phyloP scores from a whole-genome alignment of 2,113 vertebrate genomes.

The Marcusenius ussheri region DNA sequence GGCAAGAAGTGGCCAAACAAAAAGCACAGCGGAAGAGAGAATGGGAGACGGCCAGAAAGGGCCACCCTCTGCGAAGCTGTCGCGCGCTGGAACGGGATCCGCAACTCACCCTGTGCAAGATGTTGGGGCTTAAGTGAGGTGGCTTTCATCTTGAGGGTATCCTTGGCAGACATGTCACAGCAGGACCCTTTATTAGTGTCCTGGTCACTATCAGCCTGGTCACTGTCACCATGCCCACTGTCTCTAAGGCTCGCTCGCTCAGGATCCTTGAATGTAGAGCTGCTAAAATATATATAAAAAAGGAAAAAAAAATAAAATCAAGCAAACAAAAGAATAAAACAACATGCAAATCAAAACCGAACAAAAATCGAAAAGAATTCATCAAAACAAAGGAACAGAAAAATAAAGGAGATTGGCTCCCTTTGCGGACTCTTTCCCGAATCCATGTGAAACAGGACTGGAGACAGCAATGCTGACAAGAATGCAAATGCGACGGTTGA shows the following conservation, averaged over 20 bases:
- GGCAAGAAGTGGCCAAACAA: neutral
- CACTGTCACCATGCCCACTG: constrained; percentile 98
- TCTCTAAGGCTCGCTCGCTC: constrained; percentile 98
- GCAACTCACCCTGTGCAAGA: constrained; percentile 89
- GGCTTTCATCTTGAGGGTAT: constrained; percentile 97
- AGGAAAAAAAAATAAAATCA: constrained; percentile 17
- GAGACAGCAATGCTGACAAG: constrained; percentile 61
- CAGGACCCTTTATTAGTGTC: constrained; percentile 99
- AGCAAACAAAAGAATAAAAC: constrained; percentile 37
- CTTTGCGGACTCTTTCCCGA: constrained; percentile 32
- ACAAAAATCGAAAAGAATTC: neutral
- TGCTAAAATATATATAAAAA: constrained; percentile 64
- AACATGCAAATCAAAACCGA: constrained; percentile 26
- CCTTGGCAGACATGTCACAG: constrained; percentile 98
- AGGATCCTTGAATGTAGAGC: constrained; percentile 97
- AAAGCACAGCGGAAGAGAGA: constrained; percentile 15
- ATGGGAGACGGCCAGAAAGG: constrained; percentile 41
- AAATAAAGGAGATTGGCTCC: constrained; percentile 27
- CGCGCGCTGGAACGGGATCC: constrained; percentile 42
- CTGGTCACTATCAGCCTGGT: constrained; percentile 99
- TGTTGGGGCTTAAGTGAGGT: constrained; percentile 86
- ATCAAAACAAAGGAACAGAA: neutral
- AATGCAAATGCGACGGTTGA: constrained; percentile 64
- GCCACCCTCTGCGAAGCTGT: neutral
- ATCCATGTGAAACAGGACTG: constrained; percentile 57